Percentiles rank a stretch among this genome's conserved stretches.
phyloP scores from a whole-genome alignment of 2,113 vertebrate genomes.

The Pangasianodon hypophthalmus region DNA sequence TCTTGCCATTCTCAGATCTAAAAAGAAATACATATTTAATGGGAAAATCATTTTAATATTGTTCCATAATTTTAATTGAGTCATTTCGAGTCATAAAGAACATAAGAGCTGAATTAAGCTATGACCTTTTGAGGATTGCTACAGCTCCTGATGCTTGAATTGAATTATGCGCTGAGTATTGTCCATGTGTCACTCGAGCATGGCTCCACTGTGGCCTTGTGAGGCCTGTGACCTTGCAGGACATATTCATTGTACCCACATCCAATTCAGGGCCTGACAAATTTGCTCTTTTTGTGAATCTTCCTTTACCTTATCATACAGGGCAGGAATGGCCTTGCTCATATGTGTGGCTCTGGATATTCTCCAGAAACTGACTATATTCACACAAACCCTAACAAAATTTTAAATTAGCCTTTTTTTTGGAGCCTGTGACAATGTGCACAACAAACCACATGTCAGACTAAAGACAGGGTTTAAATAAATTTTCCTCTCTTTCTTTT shows the following conservation, averaged over 20 bases:
- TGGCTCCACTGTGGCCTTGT: not conserved
- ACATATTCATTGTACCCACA: not conserved
- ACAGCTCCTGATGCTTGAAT: not conserved
- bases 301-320: conserved; percentile 8
- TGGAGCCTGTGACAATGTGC: not conserved
- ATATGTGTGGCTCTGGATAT: not conserved
- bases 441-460: not conserved
- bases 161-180: conserved; percentile 2
- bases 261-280: conserved; percentile 14
- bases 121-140: not conserved
- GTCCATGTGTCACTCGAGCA: conserved; percentile 17
- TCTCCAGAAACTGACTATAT: conserved; percentile 8
- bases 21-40: not conserved
- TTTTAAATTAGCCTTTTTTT: not conserved
- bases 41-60: not conserved
- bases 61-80: not conserved
- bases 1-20: not conserved
- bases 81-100: not conserved
- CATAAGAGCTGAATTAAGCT: conserved; percentile 1
- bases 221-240: conserved; percentile 37
- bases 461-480: not conserved
- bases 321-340: not conserved
- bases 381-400: not conserved
- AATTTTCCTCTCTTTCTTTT: not conserved
- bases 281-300: not conserved